Evolutionary conservation across 2,888 invertebrate genomes (phyloP).

Genomic region (Watsonalla binaria): DNA sequence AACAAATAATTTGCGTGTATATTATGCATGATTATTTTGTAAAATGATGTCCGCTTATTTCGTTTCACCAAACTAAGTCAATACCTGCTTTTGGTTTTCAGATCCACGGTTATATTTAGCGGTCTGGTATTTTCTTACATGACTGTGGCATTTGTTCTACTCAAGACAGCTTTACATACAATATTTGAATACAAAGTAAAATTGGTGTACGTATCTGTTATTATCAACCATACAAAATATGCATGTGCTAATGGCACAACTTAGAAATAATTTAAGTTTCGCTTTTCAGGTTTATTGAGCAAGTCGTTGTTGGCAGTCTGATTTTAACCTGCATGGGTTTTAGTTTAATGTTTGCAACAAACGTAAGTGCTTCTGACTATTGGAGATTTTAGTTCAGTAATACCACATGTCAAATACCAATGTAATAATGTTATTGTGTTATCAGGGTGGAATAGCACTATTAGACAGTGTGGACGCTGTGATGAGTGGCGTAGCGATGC

Average conservation of each 20-base stretch:
- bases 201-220: constrained; percentile 53
- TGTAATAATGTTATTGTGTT: background rate
- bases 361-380: constrained; percentile 34
- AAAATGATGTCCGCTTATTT: too few species aligned
- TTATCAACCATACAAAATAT: background rate
- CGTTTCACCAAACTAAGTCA: background rate
- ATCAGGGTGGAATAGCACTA: constrained; percentile 54
- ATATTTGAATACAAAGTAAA: constrained; percentile 68
- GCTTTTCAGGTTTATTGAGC: constrained; percentile 53
- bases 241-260: background rate
- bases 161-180: constrained; percentile 61
- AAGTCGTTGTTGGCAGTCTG: constrained; percentile 44
- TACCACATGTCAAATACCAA: background rate
- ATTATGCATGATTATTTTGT: background rate
- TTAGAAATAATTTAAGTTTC: background rate
- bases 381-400: background rate
- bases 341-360: constrained; percentile 50
- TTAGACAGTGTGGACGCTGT: constrained; percentile 55
- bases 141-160: constrained; percentile 45
- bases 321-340: constrained; percentile 48
- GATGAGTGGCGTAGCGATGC: constrained; percentile 47
- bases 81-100: constrained; percentile 14
- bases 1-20: too few species aligned
- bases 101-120: constrained; percentile 52
- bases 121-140: constrained; percentile 58